Conservation (phyloP, 2,113 vertebrate species). For the Neolamprologus brichardi region DNA sequence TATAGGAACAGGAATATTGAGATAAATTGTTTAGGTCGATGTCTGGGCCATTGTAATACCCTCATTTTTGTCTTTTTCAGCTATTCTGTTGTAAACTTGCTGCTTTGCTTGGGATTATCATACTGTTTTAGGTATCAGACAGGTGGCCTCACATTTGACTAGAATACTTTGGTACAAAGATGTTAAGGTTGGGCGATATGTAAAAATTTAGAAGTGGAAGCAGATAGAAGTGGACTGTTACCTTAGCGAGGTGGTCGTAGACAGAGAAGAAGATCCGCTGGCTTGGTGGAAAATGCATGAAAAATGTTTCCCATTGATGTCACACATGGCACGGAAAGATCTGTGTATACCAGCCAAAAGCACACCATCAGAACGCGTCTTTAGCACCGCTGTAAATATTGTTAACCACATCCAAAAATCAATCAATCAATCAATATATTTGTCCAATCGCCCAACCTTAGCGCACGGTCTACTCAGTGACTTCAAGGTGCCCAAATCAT, state of each 20-base stretch:
- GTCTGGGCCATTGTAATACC: background rate
- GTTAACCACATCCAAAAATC: background rate
- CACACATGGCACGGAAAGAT: fast-evolving
- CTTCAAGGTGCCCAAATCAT: background rate
- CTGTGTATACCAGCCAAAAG: background rate
- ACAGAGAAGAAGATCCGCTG: background rate
- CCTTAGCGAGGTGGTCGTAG: background rate
- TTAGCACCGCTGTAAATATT: background rate
- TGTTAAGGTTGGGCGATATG: fast-evolving
- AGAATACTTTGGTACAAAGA: background rate
- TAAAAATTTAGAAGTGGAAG: background rate
- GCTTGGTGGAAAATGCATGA: background rate
- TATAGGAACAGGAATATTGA: background rate
- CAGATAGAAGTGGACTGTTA: background rate
- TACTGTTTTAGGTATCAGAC: background rate
- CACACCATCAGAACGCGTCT: fast-evolving
- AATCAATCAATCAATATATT: background rate
- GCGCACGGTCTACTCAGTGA: background rate
- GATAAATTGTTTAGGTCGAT: background rate
- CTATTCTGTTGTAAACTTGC: background rate
- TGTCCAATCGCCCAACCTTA: background rate
- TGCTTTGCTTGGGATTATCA: background rate
- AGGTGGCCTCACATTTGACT: background rate
- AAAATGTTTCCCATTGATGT: background rate
- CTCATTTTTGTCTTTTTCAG: background rate